phyloP scores from a whole-genome alignment of 2,113 vertebrate genomes.

The Bubo blakistoni region DNA sequence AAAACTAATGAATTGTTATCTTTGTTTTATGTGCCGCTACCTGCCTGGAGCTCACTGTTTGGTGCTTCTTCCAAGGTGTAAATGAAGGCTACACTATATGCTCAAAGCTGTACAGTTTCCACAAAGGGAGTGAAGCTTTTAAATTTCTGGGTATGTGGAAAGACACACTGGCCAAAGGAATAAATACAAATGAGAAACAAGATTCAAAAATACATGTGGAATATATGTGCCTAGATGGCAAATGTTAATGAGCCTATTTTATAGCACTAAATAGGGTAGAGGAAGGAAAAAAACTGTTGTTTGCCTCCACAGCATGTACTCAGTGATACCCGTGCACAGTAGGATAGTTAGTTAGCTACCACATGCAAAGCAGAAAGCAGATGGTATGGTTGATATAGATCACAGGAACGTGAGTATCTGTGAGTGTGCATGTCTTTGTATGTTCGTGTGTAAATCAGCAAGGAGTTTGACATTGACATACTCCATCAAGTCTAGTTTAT shows the following conservation, averaged over 20 bases:
- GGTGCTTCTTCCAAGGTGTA: not conserved
- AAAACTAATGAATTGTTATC: constrained; percentile 22
- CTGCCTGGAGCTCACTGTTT: not conserved
- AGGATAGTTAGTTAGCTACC: constrained; percentile 80
- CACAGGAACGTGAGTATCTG: constrained; percentile 80
- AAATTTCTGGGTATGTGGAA: not conserved
- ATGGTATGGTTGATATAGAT: constrained; percentile 81
- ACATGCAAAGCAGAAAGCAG: constrained; percentile 83
- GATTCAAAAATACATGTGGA: constrained; percentile 67
- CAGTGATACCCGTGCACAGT: constrained; percentile 77
- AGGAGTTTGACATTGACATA: constrained; percentile 85
- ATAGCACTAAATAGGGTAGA: constrained; percentile 73
- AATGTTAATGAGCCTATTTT: constrained; percentile 78
- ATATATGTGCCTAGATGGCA: constrained; percentile 67
- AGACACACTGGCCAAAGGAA: constrained; percentile 8
- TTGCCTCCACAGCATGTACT: constrained; percentile 80
- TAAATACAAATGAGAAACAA: constrained; percentile 55
- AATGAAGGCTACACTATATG: not conserved
- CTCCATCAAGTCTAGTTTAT: constrained; percentile 84
- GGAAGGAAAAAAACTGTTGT: constrained; percentile 73
- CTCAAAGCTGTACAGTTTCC: not conserved
- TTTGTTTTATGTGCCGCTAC: not conserved
- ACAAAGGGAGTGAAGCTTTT: not conserved
- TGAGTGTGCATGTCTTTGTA: constrained; percentile 79
- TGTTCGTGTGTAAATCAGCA: constrained; percentile 82